These are phyloP conservation scores for Spondyliosoma cantharus DNA, from an alignment of 2,797 vertebrate genomes.

Conservation along the genomic window DNA sequence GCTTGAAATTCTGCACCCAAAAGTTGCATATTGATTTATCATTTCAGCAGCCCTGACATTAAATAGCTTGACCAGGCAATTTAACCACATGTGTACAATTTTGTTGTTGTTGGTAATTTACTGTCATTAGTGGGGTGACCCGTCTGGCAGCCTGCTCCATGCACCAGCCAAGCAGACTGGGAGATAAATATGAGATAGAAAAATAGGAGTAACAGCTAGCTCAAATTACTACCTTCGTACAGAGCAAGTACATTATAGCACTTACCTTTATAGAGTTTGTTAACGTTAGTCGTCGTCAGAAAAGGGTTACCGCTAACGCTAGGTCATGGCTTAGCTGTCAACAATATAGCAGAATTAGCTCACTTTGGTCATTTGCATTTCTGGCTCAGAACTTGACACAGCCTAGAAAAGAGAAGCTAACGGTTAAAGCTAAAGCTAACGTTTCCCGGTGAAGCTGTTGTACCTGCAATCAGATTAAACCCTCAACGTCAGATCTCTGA, in stretches of 20 bases:
- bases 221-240: neutral
- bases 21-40: neutral
- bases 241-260: neutral
- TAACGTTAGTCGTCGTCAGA: neutral
- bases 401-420: neutral
- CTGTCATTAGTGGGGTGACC: neutral
- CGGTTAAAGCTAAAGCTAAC: neutral
- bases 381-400: too few species aligned
- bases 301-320: neutral
- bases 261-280: neutral
- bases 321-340: neutral
- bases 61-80: neutral
- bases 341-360: conserved; percentile 28
- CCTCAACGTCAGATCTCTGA: neutral
- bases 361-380: neutral
- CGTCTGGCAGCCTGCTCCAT: neutral
- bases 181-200: neutral
- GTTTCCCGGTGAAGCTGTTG: neutral
- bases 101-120: neutral
- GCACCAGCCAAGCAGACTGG: neutral
- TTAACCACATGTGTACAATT: neutral
- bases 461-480: neutral
- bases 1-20: conserved; percentile 6
- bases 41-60: neutral
- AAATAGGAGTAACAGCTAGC: neutral